These are phyloP conservation scores for Drosophila nasuta DNA, from an alignment of 1,140 invertebrate species.

Conservation along the genomic window DNA sequence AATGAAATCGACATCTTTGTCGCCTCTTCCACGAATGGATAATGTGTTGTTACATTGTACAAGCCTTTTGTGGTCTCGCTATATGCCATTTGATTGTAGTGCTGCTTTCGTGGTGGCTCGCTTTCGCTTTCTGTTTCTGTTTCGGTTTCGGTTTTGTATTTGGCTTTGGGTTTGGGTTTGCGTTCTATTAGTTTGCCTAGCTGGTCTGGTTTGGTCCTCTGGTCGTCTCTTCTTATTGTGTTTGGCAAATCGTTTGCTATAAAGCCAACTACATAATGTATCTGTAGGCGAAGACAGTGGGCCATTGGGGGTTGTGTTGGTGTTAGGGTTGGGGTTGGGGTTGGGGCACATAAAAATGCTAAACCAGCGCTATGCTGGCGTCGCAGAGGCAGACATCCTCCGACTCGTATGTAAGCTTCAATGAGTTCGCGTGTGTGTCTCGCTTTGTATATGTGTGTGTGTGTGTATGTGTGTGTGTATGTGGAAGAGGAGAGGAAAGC, in stretches of 20 bases:
- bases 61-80: constrained; percentile 50
- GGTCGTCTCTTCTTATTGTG: constrained; percentile 76
- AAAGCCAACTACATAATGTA: constrained; percentile 82
- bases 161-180: constrained; percentile 12
- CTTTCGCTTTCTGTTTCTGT: too few species aligned
- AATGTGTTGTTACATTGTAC: neutral
- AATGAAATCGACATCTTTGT: constrained; percentile 39
- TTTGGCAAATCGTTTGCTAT: constrained; percentile 81
- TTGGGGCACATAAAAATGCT: constrained; percentile 71
- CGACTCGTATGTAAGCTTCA: constrained; percentile 14
- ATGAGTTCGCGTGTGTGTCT: too few species aligned
- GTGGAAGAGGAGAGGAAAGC: constrained; percentile 7
- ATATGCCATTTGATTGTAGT: constrained; percentile 51
- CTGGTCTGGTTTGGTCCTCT: constrained; percentile 12
- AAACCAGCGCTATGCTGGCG: constrained; percentile 73
- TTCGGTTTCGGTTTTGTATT: constrained; percentile 39
- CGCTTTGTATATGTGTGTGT: constrained; percentile 6
- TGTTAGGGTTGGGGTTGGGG: too few species aligned
- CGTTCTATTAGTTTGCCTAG: constrained; percentile 2
- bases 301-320: neutral
- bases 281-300: constrained; percentile 53
- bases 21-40: constrained; percentile 52
- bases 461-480: constrained; percentile 14
- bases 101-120: constrained; percentile 23
- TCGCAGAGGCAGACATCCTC: constrained; percentile 44